Percentiles rank a stretch among this genome's conserved stretches.
Evolutionary conservation across 64 coral and sea anemone genomes (phyloP).

Genomic region (Cladopsammia gracilis): DNA sequence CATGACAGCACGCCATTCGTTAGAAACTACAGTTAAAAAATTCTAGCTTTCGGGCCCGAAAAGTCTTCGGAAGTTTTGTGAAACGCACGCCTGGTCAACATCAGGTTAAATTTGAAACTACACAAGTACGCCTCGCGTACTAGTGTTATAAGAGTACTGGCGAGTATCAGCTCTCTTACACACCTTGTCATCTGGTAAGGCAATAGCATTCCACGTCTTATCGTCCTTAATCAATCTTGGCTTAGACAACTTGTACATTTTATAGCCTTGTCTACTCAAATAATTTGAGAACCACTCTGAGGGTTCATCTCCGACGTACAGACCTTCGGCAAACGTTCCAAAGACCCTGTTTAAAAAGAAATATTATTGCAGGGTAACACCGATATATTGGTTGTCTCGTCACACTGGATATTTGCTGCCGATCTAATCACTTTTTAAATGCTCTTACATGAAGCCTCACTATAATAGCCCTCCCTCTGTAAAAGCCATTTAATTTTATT

Average conservation of each 20-base stretch:
- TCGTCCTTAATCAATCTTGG: slow-evolving; percentile 48
- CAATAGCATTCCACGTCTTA: slow-evolving; percentile 54
- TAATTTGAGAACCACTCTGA: slow-evolving; percentile 83
- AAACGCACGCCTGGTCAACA: too few relatives aligned
- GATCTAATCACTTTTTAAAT: neutral
- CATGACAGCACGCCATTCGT: too few relatives aligned
- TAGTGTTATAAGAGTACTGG: too few relatives aligned
- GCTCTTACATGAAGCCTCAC: too few relatives aligned
- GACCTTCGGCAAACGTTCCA: slow-evolving; percentile 37
- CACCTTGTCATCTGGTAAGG: slow-evolving; percentile 63
- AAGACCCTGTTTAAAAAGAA: neutral
- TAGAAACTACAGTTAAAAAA: too few relatives aligned
- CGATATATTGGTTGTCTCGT: neutral
- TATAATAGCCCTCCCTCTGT: too few relatives aligned
- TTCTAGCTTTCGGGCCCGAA: too few relatives aligned
- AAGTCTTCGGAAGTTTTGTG: too few relatives aligned
- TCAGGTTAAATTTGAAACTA: too few relatives aligned
- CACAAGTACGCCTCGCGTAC: too few relatives aligned
- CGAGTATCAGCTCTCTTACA: neutral
- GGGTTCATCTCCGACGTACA: slow-evolving; percentile 76
- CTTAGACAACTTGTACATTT: slow-evolving; percentile 56
- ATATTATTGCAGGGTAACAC: neutral
- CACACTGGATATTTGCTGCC: too few relatives aligned
- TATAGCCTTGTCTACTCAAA: slow-evolving; percentile 50
- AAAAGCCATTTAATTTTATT: too few relatives aligned